Conservation (phyloP, 2,113 vertebrate genomes). For the Heterochromis multidens region DNA sequence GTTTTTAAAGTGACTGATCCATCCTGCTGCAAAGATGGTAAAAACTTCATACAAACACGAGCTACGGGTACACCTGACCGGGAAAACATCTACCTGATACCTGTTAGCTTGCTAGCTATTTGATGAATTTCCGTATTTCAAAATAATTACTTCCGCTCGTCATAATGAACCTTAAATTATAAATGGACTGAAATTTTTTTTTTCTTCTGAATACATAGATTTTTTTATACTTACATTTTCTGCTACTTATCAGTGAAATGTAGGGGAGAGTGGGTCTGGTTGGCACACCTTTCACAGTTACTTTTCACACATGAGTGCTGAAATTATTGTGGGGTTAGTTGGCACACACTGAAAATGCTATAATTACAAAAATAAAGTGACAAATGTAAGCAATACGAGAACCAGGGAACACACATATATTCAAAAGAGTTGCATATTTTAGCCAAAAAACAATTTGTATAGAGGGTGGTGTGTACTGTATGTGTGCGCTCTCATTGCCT, state of each 20-base stretch:
- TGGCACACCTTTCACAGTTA: neutral
- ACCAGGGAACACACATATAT: no score
- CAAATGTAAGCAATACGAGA: no score
- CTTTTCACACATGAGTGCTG: no score
- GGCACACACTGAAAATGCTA: no score
- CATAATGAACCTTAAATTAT: neutral
- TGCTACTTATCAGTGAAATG: neutral
- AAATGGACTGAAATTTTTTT: neutral
- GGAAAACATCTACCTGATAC: neutral
- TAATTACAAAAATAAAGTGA: no score
- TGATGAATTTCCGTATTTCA: slow-evolving; percentile 28
- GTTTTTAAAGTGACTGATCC: neutral
- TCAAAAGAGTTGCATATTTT: no score
- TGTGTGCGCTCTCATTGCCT: no score
- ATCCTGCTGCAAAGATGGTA: neutral
- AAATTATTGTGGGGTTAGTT: no score
- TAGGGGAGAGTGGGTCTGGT: neutral
- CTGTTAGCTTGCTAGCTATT: neutral
- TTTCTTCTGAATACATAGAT: neutral
- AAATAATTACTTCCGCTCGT: neutral
- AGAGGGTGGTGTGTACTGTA: no score
- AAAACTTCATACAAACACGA: neutral
- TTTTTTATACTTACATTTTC: neutral
- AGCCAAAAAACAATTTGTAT: no score
- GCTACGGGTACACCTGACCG: neutral